Evolutionary conservation across 2,888 invertebrate species (phyloP).

Genomic region (Meloe dianella): DNA sequence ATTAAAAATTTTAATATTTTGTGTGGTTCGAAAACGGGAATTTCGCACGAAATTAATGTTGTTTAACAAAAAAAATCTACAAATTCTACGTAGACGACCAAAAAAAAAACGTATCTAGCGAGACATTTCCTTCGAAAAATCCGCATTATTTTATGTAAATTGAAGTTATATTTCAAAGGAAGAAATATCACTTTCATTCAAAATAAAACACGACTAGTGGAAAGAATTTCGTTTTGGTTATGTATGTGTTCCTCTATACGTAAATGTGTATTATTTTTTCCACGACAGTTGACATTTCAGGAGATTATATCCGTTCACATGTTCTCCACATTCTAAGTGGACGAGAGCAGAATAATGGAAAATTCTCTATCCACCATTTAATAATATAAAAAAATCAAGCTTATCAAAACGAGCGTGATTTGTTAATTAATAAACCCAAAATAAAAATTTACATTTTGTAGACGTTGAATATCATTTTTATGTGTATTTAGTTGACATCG

Average conservation of each 20-base stretch:
- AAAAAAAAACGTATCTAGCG: background rate
- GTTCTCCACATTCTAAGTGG: background rate
- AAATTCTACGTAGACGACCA: background rate
- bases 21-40: background rate
- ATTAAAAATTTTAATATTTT: background rate
- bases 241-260: background rate
- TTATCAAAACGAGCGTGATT: background rate
- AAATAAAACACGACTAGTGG: conserved; percentile 5
- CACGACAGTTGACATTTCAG: background rate
- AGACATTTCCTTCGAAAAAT: background rate
- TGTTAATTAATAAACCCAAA: background rate
- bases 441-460: background rate
- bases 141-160: conserved; percentile 10
- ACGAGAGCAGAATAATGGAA: too few relatives aligned
- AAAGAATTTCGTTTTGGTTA: conserved; percentile 1
- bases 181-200: conserved; percentile 8
- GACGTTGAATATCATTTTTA: background rate
- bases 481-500: conserved; percentile 35
- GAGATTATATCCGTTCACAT: conserved; percentile 2
- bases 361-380: too few relatives aligned
- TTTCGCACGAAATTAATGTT: too few relatives aligned
- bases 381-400: background rate
- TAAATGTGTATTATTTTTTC: background rate
- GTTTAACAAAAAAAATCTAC: background rate
- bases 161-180: background rate